Base-by-base conservation (phyloP, 1,140 invertebrate species). In the Drosophila lacteicornis region DNA sequence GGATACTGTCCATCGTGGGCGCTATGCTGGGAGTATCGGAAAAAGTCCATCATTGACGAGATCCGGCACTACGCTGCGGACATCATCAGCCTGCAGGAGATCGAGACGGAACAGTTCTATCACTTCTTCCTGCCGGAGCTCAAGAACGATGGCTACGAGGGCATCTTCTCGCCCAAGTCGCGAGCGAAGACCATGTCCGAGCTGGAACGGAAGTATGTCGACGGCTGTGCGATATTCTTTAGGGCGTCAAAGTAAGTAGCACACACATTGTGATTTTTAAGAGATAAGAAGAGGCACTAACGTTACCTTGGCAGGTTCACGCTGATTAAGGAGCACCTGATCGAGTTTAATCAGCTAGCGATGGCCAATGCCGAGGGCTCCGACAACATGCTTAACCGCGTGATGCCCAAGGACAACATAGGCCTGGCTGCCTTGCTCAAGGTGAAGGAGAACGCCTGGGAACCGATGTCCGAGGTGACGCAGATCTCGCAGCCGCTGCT, bases 351-450 rank as follows among this genome's bases (percentile, higher is more conserved):
- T 94, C 98, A 99, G 94, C 93, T 99, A 78, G 99, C 99, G 11
- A 99, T 99, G 97, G 97, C 98, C 7, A 99, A 99, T 93, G 98
- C 98, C 30, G 98, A 99, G 93, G 98, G 98, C 46, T 98, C 97
- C 15, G 98, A 99, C 93, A 97, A 99, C 92, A 99, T 99, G 98
- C 94, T 99, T 75, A 99, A 99, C 93, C 95, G 99, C 83, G 99
- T 99, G 22, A 99, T 99, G 98, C 99, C 99, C 15, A 99, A 99
- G 92, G 99, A 99, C 93, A 99, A 99, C 94, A 99, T 99, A 85
- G 99, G 98, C 11, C 94, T 99, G 66, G 98, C 98, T 12, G 99
- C 98, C 4, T 94, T 99, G 65, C 94, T 99, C 13, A 97, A 98
- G 94, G 98, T 98, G 1, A 98, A 97, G 90, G 97, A 99, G 92